These are phyloP conservation scores for Agonopterix alstromeriana DNA, from an alignment of 2,888 invertebrate genomes.

Conservation along the genomic window DNA sequence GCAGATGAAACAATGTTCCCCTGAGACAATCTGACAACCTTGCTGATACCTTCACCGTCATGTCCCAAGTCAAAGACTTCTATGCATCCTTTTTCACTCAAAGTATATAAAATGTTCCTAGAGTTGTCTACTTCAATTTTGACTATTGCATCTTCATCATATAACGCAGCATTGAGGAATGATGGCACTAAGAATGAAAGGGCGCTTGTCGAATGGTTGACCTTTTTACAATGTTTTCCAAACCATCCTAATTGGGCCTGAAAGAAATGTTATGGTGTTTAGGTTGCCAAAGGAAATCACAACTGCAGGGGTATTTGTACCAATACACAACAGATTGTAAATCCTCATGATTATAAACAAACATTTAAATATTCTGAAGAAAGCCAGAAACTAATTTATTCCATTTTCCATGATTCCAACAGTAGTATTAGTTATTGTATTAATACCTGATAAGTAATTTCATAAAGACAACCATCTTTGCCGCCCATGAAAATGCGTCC, in stretches of 20 bases:
- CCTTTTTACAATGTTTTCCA: slow-evolving; percentile 94
- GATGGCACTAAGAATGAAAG: slow-evolving; percentile 93
- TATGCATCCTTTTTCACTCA: slow-evolving; percentile 92
- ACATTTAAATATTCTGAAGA: too few relatives aligned
- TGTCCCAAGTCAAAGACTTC: slow-evolving; percentile 93
- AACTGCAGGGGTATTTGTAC: too few relatives aligned
- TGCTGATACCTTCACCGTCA: slow-evolving; percentile 83
- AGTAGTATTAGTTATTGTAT: too few relatives aligned
- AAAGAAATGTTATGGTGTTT: slow-evolving; percentile 2
- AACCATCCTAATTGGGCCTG: slow-evolving; percentile 94
- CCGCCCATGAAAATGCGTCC: slow-evolving; percentile 97
- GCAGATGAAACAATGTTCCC: slow-evolving; percentile 85
- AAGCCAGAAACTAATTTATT: too few relatives aligned
- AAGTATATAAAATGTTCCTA: slow-evolving; percentile 90
- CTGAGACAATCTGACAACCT: slow-evolving; percentile 85
- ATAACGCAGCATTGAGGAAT: slow-evolving; percentile 89
- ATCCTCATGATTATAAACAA: too few relatives aligned
- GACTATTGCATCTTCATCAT: slow-evolving; percentile 92
- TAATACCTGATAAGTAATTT: slow-evolving; percentile 92
- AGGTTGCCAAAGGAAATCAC: too few relatives aligned
- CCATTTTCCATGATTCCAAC: too few relatives aligned
- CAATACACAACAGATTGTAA: too few relatives aligned
- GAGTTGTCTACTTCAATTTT: slow-evolving; percentile 94
- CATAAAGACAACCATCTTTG: slow-evolving; percentile 95
- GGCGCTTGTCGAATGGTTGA: slow-evolving; percentile 93